Evolutionary conservation across 2,888 invertebrate species (phyloP).

Genomic region (Meandrusa payeni): DNA sequence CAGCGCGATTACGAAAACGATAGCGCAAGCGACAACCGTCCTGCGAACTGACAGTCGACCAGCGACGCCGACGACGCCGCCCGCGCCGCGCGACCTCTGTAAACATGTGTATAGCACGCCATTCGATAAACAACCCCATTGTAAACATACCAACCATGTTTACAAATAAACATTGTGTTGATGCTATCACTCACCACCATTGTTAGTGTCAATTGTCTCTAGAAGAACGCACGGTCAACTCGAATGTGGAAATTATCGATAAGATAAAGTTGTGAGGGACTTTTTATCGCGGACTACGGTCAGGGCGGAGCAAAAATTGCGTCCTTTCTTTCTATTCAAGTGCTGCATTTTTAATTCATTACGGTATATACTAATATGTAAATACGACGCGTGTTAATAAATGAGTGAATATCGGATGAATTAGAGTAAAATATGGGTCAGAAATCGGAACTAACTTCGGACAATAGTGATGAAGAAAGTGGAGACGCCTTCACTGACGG

Average conservation of each 20-base stretch:
- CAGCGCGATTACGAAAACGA: constrained; percentile 56
- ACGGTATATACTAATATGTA: constrained; percentile 40
- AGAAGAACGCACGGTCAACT: constrained; percentile 35
- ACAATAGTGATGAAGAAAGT: constrained; percentile 66
- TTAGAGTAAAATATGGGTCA: constrained; percentile 52
- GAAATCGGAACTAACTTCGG: constrained; percentile 55
- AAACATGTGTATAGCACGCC: constrained; percentile 25
- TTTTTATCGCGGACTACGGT: constrained; percentile 47
- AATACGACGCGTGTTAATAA: constrained; percentile 47
- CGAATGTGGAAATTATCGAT: constrained; percentile 61
- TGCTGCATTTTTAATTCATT: constrained; percentile 28
- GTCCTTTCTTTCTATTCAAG: constrained; percentile 57
- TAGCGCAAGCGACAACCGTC: constrained; percentile 42
- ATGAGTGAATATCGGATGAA: constrained; percentile 3
- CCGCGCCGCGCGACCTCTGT: constrained; percentile 36
- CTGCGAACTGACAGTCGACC: constrained; percentile 46
- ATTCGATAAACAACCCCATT: constrained; percentile 34
- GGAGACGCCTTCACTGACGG: constrained; percentile 72
- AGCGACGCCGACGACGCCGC: constrained; percentile 43
- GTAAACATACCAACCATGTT: constrained; percentile 24
- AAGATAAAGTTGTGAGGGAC: constrained; percentile 63
- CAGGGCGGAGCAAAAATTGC: constrained; percentile 47
- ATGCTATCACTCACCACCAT: constrained; percentile 17
- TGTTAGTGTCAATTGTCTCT: constrained; percentile 8
- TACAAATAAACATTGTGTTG: constrained; percentile 32